Percentiles rank a stretch among this genome's conserved stretches.
Evolutionary conservation across 2,113 vertebrate genomes (phyloP).

Genomic region (Odontophorus gujanensis): DNA sequence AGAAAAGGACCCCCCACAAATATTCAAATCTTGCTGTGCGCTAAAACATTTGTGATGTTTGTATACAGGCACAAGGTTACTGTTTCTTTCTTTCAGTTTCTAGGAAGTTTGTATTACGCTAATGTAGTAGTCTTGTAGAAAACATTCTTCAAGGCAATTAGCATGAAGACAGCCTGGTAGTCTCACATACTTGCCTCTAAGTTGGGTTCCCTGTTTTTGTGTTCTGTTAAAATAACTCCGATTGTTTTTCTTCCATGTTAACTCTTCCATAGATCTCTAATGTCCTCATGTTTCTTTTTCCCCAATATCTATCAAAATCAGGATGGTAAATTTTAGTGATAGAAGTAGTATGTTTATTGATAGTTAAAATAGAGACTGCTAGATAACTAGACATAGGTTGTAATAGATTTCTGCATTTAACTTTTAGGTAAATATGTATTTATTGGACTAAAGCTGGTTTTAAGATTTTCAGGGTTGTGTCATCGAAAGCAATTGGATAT

Average conservation of each 20-base stretch:
- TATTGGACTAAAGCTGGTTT: not conserved
- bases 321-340: not conserved
- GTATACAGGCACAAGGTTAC: not conserved
- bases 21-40: not conserved
- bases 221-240: not conserved
- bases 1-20: not conserved
- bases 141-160: not conserved
- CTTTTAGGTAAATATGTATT: not conserved
- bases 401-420: not conserved
- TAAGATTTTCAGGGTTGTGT: not conserved
- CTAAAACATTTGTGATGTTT: not conserved
- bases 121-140: not conserved
- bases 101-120: not conserved
- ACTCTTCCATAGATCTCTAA: not conserved
- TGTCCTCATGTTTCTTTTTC: not conserved
- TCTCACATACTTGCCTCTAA: not conserved
- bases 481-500: constrained; percentile 3
- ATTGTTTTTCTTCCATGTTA: not conserved
- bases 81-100: not conserved
- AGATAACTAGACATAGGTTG: not conserved
- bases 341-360: not conserved
- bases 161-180: not conserved
- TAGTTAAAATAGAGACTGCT: not conserved
- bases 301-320: not conserved
- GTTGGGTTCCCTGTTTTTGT: not conserved